Evolutionary conservation across 1,140 invertebrate species (phyloP).

Genomic region (Ips nitidus): DNA sequence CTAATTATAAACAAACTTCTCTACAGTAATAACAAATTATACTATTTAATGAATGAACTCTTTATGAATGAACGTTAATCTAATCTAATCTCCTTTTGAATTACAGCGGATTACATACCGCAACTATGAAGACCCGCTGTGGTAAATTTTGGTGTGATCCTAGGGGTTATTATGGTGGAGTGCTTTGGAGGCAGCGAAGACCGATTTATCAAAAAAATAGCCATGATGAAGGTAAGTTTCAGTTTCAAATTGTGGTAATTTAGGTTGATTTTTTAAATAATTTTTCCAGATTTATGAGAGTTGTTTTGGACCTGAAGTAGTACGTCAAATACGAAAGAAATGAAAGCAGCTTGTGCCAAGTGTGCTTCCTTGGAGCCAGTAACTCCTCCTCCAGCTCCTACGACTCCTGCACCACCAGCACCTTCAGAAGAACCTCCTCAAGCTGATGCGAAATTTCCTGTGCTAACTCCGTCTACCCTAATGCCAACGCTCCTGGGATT

Average conservation of each 20-base stretch:
- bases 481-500: too few relatives aligned
- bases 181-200: conserved; percentile 61
- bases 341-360: conserved; percentile 64
- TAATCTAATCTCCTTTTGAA: not conserved
- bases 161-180: conserved; percentile 32
- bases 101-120: not conserved
- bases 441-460: conserved; percentile 41
- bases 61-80: conserved; percentile 5
- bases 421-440: conserved; percentile 49
- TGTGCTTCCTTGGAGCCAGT: conserved; percentile 55
- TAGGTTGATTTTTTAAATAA: conserved; percentile 7
- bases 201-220: conserved; percentile 66
- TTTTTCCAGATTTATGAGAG: conserved; percentile 64
- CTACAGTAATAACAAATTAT: not conserved
- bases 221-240: conserved; percentile 65
- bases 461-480: conserved; percentile 40
- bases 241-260: too few relatives aligned
- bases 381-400: conserved; percentile 48
- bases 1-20: not conserved
- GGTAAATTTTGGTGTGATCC: not conserved
- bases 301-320: conserved; percentile 64
- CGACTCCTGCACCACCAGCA: conserved; percentile 51
- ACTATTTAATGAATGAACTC: conserved; percentile 7
- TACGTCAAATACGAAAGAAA: conserved; percentile 66
- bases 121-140: not conserved